Evolutionary conservation across 2,888 invertebrate species (phyloP).

Genomic region (Acrocera orbiculus): DNA sequence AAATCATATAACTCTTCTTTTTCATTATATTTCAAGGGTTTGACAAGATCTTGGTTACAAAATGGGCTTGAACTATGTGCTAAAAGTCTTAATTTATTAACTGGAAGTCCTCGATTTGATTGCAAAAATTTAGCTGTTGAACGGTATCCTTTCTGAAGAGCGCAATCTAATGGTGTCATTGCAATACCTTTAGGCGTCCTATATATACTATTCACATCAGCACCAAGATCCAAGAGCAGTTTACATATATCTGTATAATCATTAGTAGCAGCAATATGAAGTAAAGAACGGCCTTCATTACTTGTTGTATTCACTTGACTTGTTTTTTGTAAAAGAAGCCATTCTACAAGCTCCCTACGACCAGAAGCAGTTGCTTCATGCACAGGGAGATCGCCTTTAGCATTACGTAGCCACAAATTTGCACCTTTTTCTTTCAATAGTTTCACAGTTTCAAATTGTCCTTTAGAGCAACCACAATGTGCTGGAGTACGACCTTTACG

Average conservation of each 20-base stretch:
- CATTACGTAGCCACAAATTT: slow-evolving; percentile 81
- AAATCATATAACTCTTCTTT: slow-evolving; percentile 26
- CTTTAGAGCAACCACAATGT: slow-evolving; percentile 90
- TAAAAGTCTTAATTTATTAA: slow-evolving; percentile 40
- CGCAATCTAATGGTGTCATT: slow-evolving; percentile 83
- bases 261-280: slow-evolving; percentile 87
- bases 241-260: slow-evolving; percentile 90
- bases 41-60: slow-evolving; percentile 24
- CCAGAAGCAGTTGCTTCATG: slow-evolving; percentile 94
- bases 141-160: slow-evolving; percentile 66
- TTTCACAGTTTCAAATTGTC: slow-evolving; percentile 76
- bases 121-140: slow-evolving; percentile 87
- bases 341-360: slow-evolving; percentile 69
- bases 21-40: slow-evolving; percentile 26
- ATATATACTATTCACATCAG: slow-evolving; percentile 69
- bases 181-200: slow-evolving; percentile 66
- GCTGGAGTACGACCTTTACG: slow-evolving; percentile 82
- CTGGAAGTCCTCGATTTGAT: slow-evolving; percentile 74
- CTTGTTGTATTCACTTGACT: slow-evolving; percentile 76
- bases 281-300: slow-evolving; percentile 78
- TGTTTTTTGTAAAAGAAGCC: slow-evolving; percentile 69
- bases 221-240: slow-evolving; percentile 64
- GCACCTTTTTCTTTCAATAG: slow-evolving; percentile 55
- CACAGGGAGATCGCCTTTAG: slow-evolving; percentile 84
- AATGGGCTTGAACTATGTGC: slow-evolving; percentile 27